Base-by-base conservation (phyloP, 2,797 vertebrate species). In the Cryptoprocta ferox region DNA sequence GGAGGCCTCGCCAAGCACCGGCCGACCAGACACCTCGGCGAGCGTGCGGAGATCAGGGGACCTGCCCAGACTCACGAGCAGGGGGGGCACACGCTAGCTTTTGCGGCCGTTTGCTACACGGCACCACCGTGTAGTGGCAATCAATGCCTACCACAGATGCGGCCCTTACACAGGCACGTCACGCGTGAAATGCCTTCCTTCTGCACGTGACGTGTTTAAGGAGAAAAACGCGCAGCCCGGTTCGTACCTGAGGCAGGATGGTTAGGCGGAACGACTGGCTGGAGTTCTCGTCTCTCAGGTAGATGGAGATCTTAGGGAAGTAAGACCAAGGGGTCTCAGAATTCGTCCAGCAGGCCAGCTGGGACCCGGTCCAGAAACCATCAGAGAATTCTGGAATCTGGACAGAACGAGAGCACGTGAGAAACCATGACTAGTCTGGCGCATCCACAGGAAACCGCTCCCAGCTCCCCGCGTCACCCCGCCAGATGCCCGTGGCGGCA, bases 271-370 rank as follows among this genome's bases (percentile, higher is more conserved):
- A 99, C 1, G 99, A 99, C 93, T 99, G 98, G 98, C 99, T 99
- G 97, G 99, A 98, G 98, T 99, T 99, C 45, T 99, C 99, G 78
- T 99, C 99, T 93, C 99, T 98, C 89, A 99, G 98, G 98, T 99
- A 99, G 98, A 99, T 99, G 92, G 99, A 99, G 66, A 99, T 98
- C 97, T 99, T 99, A 5, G 99, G 99, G 97, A 99, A 99, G 96
- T 99, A 99, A n/a, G 98, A 98, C 99, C 99, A 99, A 0, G 99
- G 99, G 2, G 98, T 99, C 96, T 99, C 99, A 32, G 98, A 98
- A 97, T 99, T 99, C 48, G 99, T 97, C 99, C 99, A 99, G 98
- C 99, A 99, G 0, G 99, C 99, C 91, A 99, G 98, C 98, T 99
- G 99, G 89, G 99, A 99, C 65, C 99, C 99, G 4, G 99, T 99